Conservation (phyloP, 2,797 vertebrate genomes). For the Caiman crocodilus region DNA sequence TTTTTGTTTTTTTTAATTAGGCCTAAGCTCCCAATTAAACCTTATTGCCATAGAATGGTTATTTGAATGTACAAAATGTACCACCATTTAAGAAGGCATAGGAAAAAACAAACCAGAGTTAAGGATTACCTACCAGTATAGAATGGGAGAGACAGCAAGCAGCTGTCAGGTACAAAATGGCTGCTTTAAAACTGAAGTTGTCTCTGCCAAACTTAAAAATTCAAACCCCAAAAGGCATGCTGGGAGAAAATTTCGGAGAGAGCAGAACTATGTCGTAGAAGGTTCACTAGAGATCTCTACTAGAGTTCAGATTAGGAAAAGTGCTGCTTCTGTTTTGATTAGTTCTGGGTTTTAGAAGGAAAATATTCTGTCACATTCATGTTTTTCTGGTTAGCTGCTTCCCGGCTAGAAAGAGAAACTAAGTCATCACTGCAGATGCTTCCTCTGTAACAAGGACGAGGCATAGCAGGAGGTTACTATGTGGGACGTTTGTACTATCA, state of each 20-base stretch:
- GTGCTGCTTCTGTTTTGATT: neutral
- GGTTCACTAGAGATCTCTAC: neutral
- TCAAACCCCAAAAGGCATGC: neutral
- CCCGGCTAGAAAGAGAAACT: neutral
- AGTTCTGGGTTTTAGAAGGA: no score
- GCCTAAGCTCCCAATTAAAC: neutral
- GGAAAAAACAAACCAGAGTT: neutral
- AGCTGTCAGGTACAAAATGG: neutral
- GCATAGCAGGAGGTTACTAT: neutral
- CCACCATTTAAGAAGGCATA: neutral
- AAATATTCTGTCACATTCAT: no score
- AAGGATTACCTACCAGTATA: neutral
- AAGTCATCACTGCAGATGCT: fast-evolving
- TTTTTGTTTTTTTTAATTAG: neutral
- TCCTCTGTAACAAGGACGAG: neutral
- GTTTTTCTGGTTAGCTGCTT: neutral
- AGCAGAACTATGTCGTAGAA: neutral
- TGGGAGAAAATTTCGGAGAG: neutral
- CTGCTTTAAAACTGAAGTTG: neutral
- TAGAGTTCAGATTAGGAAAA: no score
- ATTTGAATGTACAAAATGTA: neutral
- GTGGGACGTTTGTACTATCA: neutral
- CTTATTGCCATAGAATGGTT: fast-evolving
- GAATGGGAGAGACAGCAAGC: neutral
- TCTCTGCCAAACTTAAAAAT: neutral